Conservation (phyloP, 2,797 vertebrate genomes). For the Pseudopleuronectes americanus region DNA sequence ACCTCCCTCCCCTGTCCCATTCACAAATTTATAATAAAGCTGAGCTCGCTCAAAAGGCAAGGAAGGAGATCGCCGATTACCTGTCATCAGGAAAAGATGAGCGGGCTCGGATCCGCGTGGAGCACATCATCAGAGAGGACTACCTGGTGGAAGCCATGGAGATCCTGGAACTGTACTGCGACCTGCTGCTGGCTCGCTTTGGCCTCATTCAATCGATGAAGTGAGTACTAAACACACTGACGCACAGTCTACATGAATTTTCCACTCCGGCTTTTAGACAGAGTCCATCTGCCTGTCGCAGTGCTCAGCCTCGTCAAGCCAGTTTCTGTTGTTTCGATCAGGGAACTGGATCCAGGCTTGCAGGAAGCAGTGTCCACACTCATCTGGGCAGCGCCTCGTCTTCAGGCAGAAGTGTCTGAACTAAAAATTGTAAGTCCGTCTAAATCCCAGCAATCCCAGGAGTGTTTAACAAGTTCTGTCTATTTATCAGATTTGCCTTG, state of each 20-base stretch:
- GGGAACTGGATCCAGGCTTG: slow-evolving; percentile 94
- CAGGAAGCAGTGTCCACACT: slow-evolving; percentile 96
- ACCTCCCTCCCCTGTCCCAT: slow-evolving; percentile 28
- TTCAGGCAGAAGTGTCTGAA: slow-evolving; percentile 93
- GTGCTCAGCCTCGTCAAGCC: not conserved
- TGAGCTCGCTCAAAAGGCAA: slow-evolving; percentile 95
- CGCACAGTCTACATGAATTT: not conserved
- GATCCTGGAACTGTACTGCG: slow-evolving; percentile 97
- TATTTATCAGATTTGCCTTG: not conserved
- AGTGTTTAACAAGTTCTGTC: not conserved
- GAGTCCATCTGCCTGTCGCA: not conserved
- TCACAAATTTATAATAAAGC: slow-evolving; percentile 79
- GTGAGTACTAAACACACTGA: slow-evolving; percentile 78
- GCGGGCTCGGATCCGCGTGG: slow-evolving; percentile 95
- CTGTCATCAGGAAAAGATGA: slow-evolving; percentile 95
- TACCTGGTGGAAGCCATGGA: slow-evolving; percentile 99
- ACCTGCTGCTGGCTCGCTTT: slow-evolving; percentile 93
- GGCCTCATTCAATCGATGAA: slow-evolving; percentile 99
- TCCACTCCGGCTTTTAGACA: not conserved
- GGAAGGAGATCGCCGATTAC: slow-evolving; percentile 99
- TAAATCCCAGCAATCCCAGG: not conserved
- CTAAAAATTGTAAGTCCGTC: slow-evolving; percentile 91
- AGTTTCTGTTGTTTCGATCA: slow-evolving; percentile 54
- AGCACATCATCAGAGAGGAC: slow-evolving; percentile 99
- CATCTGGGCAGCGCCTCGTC: slow-evolving; percentile 96